A percentile compares a stretch with the other conserved stretches of the same genome.
Conservation (phyloP, 2,113 vertebrate species). For the Brienomyrus brachyistius region DNA sequence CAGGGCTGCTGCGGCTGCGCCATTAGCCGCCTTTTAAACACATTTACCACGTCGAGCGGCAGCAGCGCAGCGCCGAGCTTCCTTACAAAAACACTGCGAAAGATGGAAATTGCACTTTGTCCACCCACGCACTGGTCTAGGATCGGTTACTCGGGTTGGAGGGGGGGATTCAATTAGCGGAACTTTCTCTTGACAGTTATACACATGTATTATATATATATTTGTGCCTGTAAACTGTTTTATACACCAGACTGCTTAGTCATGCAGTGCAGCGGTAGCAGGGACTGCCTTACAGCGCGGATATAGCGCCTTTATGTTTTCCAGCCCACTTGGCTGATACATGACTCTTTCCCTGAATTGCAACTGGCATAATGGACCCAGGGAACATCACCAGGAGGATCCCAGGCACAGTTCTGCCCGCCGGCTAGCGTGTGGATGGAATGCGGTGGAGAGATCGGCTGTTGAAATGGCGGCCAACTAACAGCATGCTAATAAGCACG, state of each 20-base stretch:
- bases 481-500: background rate
- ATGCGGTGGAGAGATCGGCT: background rate
- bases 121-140: constrained; percentile 6
- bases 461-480: background rate
- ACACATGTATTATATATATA: background rate
- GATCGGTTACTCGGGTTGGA: background rate
- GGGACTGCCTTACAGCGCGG: background rate
- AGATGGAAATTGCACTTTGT: background rate
- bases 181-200: background rate
- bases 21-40: constrained; percentile 5
- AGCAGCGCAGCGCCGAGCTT: background rate
- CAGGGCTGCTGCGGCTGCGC: background rate
- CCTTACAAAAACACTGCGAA: background rate
- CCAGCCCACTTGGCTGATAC: background rate
- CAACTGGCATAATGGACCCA: background rate
- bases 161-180: background rate
- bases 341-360: background rate
- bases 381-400: background rate
- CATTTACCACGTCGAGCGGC: background rate
- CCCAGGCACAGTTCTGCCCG: background rate
- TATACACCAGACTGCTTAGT: background rate
- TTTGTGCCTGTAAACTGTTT: background rate
- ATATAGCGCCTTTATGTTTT: background rate
- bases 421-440: background rate
- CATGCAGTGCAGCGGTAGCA: background rate